Evolutionary conservation across 2,113 vertebrate species (phyloP), one percentile per base, ranked within the genome.

Genomic region (Pygoscelis antarcticus): DNA sequence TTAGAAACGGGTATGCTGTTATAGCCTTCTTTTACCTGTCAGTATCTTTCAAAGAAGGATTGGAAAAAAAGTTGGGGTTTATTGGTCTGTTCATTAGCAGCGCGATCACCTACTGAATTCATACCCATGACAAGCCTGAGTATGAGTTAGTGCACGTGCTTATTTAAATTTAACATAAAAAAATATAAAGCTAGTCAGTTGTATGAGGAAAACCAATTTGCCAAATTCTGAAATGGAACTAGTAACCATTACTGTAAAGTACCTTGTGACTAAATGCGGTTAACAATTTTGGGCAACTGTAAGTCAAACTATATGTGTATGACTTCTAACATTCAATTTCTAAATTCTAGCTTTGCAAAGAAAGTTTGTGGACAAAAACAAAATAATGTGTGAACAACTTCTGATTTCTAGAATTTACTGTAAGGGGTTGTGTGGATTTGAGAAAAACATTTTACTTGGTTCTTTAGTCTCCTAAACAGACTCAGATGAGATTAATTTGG

Each of bases 271-370:
- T 80, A 58, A 83, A 60, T 34, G 36, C 2, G 1, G 22, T 5
- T 80, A 71, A 51, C 4, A 18, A 2, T 85, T 94, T 79, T 64
- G 11, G 8, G 25, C 0, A 0, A 42, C 29, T 92, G 0, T 42
- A 62, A 44, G 16, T 85, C n/a, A 40, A 20, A 18, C 34, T 57
- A 6, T 46, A 16, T 2, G 0, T 36, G 2, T 36, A 34, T 0
- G 0, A 57, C 20, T 84, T 83, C 18, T 87, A 61, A 65, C 10
- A 52, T 69, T 72, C 25, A 17, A 3, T 64, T 85, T 85, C 40
- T 74, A 52, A 57, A 36, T 32, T 52, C 20, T 61, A 49, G 6
- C 6, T 85, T 64, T 32, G 14, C 75, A 72, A 47, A 32, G 22
- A 29, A 76, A n/a, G 8, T 55, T 90, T 32, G 5, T 80, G 16